Conservation (phyloP, 2,113 vertebrate genomes). For the Sisor rabdophorus region DNA sequence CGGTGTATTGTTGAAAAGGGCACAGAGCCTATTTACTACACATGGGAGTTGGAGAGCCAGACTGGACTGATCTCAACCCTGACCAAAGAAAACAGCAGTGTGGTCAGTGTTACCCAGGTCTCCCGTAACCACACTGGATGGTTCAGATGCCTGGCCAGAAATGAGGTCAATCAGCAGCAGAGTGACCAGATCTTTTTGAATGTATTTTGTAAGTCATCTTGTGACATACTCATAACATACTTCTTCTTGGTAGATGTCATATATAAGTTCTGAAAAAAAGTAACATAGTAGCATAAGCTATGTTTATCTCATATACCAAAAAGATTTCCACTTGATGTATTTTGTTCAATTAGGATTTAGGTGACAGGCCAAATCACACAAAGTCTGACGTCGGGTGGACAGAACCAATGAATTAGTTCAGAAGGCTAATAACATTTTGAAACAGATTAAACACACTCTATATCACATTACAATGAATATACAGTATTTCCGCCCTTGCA, state of each 20-base stretch:
- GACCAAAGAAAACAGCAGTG: slow-evolving; percentile 48
- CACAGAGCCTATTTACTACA: slow-evolving; percentile 73
- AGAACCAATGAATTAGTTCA: not conserved
- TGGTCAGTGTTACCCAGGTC: slow-evolving; percentile 64
- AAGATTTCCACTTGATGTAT: not conserved
- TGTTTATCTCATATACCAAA: not conserved
- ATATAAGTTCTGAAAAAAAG: no score
- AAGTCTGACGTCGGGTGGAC: not conserved
- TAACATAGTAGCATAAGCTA: not conserved
- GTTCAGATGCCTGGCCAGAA: slow-evolving; percentile 76
- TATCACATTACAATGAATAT: not conserved
- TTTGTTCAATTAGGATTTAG: not conserved
- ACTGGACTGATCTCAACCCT: slow-evolving; percentile 53
- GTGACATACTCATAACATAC: not conserved
- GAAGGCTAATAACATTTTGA: not conserved
- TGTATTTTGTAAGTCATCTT: slow-evolving; percentile 78
- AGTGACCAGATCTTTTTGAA: slow-evolving; percentile 77
- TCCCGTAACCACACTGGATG: slow-evolving; percentile 79
- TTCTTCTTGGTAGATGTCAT: not conserved
- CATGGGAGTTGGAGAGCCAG: slow-evolving; percentile 70
- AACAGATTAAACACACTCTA: not conserved
- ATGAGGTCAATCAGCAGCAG: slow-evolving; percentile 73
- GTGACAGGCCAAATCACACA: not conserved
- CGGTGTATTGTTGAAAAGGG: slow-evolving; percentile 75
- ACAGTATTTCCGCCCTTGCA: not conserved